These are phyloP conservation scores for Drosophila ambigua DNA, from an alignment of 1,140 invertebrate species.

Conservation along the genomic window DNA sequence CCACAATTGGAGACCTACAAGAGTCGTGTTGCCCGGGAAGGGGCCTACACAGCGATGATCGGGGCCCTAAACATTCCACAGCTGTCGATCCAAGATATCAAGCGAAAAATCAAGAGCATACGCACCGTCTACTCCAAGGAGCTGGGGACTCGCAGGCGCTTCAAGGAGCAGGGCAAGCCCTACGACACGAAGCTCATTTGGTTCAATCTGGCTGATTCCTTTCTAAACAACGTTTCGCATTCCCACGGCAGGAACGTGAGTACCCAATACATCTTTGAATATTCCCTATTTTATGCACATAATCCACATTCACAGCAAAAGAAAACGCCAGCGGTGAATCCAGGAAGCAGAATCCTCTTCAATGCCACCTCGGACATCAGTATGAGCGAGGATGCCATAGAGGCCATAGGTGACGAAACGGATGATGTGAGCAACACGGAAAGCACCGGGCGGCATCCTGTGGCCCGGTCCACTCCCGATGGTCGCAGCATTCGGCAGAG, in stretches of 20 bases:
- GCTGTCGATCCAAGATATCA: conserved; percentile 73
- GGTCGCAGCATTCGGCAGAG: no score
- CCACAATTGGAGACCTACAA: conserved; percentile 75
- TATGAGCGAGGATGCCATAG: conserved; percentile 54
- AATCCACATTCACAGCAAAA: no score
- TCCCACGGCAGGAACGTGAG: conserved; percentile 60
- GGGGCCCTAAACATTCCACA: conserved; percentile 67
- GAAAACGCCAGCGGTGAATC: background rate
- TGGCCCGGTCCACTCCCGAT: no score
- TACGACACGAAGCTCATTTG: conserved; percentile 72
- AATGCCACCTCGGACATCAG: conserved; percentile 26
- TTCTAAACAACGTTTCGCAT: conserved; percentile 66
- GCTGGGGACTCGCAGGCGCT: conserved; percentile 69
- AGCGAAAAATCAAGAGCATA: conserved; percentile 82
- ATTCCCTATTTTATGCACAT: no score
- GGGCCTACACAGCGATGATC: conserved; percentile 75
- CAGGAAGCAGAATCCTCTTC: conserved; percentile 31
- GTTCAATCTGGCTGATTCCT: conserved; percentile 69
- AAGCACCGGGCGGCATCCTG: no score
- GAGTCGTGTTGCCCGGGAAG: conserved; percentile 69
- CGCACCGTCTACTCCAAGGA: conserved; percentile 83
- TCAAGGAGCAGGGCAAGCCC: conserved; percentile 56
- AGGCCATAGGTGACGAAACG: conserved; percentile 20
- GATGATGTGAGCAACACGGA: background rate
- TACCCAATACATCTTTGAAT: no score